Base-by-base conservation (phyloP, 1,140 invertebrate genomes). In the Notospermus geniculatus region DNA sequence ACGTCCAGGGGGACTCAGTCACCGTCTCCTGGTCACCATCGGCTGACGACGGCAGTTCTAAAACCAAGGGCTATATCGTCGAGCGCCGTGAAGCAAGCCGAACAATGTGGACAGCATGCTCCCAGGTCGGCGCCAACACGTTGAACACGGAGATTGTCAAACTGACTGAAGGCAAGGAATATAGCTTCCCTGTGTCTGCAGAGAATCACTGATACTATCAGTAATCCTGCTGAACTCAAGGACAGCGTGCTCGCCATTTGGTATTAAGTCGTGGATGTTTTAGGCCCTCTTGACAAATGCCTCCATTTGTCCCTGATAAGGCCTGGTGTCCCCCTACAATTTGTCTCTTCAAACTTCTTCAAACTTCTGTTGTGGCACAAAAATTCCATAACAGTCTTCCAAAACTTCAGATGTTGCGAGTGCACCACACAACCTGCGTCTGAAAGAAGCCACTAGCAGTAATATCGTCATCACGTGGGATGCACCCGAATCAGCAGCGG, bases 401-500 rank as follows among this genome's bases (percentile, higher is more conserved):
- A 29, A 53, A 32, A 64, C 62, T 65, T 13, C 60, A 78, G 76
- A 72, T 66, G 67, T 71, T 19, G 75, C 76, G 43, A 72, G 71
- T 36, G 43, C 68, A 39, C 76, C 76, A 27, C 46, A 61, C 46
- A 66, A 71, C 36, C 43, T 78, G 19, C 63, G 69, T 39, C 67
- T 71, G 17, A 73, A 68, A 43, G 72, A 77, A 36, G 59, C 78
- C 23, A 72, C 70, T 50, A 71, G 71, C 28, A 74, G 75, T 39
- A 68, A 67, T 57, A 70, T 75, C 19, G 69, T 64, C 9, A 43
- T 80, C 28, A 67, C 74, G 56, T 99, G 97, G 97, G 89, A 93
- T 64, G 93, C 95, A 74, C 96, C 96, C 39, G 91, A 95, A 74
- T 93, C 97, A 76, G 95, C 82, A 97, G 97, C 73, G 97, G 97